phyloP scores from a whole-genome alignment of 2,797 vertebrate species.

The Florisuga fusca region DNA sequence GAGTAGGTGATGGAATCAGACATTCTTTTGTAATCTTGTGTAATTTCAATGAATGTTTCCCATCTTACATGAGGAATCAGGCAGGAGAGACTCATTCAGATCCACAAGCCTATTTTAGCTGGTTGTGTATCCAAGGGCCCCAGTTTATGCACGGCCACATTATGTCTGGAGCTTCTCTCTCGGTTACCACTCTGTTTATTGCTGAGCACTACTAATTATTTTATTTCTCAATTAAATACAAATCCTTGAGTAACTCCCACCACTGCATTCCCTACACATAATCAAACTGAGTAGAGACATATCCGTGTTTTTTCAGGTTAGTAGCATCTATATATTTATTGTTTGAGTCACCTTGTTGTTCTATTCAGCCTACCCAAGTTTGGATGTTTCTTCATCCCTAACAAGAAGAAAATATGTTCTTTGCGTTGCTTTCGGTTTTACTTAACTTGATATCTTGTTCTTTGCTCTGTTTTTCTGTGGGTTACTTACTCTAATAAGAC shows the following conservation, averaged over 20 bases:
- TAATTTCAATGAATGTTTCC: neutral
- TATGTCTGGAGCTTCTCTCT: neutral
- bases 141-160: neutral
- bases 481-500: neutral
- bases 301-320: neutral
- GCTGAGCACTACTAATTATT: neutral
- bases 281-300: neutral
- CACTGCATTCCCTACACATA: neutral
- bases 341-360: neutral
- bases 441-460: neutral
- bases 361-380: neutral
- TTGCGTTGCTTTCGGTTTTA: neutral
- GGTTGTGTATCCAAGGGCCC: neutral
- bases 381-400: neutral
- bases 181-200: neutral
- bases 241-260: neutral
- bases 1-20: neutral
- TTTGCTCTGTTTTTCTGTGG: neutral
- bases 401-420: neutral
- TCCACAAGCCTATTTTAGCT: neutral
- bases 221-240: neutral
- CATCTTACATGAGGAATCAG: neutral
- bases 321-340: neutral
- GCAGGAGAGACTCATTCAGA: neutral
- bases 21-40: neutral